Evolutionary conservation across 2,888 invertebrate species (phyloP).

Genomic region (Exocentrus adspersus): DNA sequence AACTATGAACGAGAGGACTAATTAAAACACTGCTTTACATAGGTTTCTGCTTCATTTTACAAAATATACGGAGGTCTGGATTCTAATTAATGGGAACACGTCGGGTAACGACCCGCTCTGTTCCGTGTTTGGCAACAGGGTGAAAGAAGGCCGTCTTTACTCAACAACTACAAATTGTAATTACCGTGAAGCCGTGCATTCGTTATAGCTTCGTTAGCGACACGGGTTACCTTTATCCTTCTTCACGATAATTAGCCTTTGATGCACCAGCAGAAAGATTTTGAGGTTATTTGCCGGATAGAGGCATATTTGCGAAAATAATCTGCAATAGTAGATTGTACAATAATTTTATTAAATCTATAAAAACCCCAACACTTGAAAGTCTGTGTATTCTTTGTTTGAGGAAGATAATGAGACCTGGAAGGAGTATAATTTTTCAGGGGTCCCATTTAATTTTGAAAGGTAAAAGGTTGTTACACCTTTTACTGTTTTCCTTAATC

Average conservation of each 20-base stretch:
- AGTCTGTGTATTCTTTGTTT: too few relatives aligned
- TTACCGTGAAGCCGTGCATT: background rate
- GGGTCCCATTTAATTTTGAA: background rate
- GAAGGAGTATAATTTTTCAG: too few relatives aligned
- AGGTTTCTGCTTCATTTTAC: slow-evolving; percentile 11
- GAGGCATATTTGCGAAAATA: too few relatives aligned
- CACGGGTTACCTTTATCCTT: background rate
- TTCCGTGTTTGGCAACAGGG: slow-evolving; percentile 10
- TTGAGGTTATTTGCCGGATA: too few relatives aligned
- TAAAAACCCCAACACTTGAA: too few relatives aligned
- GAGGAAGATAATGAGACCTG: too few relatives aligned
- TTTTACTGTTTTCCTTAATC: background rate
- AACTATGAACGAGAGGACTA: slow-evolving; percentile 11
- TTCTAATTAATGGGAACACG: slow-evolving; percentile 15
- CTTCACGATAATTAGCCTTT: background rate
- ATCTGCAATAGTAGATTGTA: too few relatives aligned
- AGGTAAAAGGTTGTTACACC: slow-evolving; percentile 1
- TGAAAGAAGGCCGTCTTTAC: slow-evolving; percentile 2
- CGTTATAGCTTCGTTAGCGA: slow-evolving; percentile 5
- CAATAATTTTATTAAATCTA: too few relatives aligned
- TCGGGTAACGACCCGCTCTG: slow-evolving; percentile 1
- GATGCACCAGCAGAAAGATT: too few relatives aligned
- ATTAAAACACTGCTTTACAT: slow-evolving; percentile 8
- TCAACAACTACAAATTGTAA: slow-evolving; percentile 14
- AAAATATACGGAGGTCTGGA: slow-evolving; percentile 12